Percentiles rank a stretch among this genome's conserved stretches.
These are phyloP conservation scores for Dendroctonus ponderosae DNA, from an alignment of 1,140 invertebrate species.

Conservation along the genomic window DNA sequence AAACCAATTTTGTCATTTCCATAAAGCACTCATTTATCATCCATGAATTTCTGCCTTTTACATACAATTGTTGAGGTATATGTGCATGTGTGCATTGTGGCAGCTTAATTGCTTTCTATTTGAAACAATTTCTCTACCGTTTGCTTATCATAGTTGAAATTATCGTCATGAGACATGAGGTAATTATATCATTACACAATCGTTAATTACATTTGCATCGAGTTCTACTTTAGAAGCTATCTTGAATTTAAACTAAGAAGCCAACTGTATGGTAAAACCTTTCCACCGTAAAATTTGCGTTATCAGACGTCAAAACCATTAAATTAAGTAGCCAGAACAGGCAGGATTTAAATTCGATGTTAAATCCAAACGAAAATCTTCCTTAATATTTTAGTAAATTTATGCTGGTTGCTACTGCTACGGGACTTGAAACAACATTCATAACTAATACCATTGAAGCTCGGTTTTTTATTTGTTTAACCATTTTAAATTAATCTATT, in stretches of 20 bases:
- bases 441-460: too few relatives aligned
- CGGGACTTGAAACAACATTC: too few relatives aligned
- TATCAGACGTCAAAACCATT: too few relatives aligned
- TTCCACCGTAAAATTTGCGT: too few relatives aligned
- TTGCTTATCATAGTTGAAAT: conserved; percentile 12
- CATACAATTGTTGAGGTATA: conserved; percentile 19
- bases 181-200: conserved; percentile 14
- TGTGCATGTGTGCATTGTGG: conserved; percentile 17
- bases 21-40: conserved; percentile 24
- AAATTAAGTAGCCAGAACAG: too few relatives aligned
- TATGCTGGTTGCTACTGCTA: too few relatives aligned
- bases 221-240: background rate
- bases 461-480: too few relatives aligned
- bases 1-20: conserved; percentile 29
- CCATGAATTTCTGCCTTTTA: conserved; percentile 19
- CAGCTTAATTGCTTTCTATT: conserved; percentile 17
- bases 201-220: conserved; percentile 11
- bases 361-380: too few relatives aligned
- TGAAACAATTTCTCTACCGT: conserved; percentile 15
- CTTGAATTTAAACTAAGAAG: background rate
- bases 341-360: too few relatives aligned
- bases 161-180: conserved; percentile 4
- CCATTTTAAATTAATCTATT: too few relatives aligned
- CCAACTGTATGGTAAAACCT: too few relatives aligned
- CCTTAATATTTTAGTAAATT: too few relatives aligned